A percentile compares a stretch with the other conserved stretches of the same genome.
These are phyloP conservation scores for Scrobipalpa atriplicella DNA, from an alignment of 2,888 invertebrate species.

Conservation along the genomic window DNA sequence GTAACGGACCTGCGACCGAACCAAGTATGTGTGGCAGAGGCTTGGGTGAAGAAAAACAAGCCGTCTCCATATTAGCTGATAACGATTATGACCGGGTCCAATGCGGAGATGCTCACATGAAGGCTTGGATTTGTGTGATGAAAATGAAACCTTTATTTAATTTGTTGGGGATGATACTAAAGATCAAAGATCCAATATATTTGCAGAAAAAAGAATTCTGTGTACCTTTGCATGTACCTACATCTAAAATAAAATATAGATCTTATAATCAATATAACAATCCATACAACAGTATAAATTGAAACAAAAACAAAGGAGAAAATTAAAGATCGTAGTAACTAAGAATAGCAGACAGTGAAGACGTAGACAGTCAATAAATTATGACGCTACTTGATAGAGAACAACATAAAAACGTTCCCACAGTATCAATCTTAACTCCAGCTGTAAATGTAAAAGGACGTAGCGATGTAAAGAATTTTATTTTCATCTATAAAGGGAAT, in stretches of 20 bases:
- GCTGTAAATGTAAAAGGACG: constrained; percentile 13
- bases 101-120: constrained; percentile 40
- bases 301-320: not conserved
- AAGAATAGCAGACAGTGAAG: not conserved
- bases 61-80: constrained; percentile 60
- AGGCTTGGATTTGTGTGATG: constrained; percentile 29
- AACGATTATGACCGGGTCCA: constrained; percentile 64
- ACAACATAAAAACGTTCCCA: constrained; percentile 12
- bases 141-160: constrained; percentile 34
- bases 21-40: constrained; percentile 63
- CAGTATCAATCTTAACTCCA: not conserved
- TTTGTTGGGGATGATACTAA: not conserved
- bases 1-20: constrained; percentile 64
- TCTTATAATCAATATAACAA: not conserved
- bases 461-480: constrained; percentile 18
- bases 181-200: not conserved
- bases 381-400: not conserved
- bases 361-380: not conserved
- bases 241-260: too few species aligned
- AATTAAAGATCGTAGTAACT: not conserved
- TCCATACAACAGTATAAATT: not conserved
- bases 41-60: constrained; percentile 57
- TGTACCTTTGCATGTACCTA: too few species aligned
- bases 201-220: not conserved
- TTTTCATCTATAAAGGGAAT: constrained; percentile 15